phyloP scores from a whole-genome alignment of 2,113 vertebrate genomes.

The Ciconia maguari region DNA sequence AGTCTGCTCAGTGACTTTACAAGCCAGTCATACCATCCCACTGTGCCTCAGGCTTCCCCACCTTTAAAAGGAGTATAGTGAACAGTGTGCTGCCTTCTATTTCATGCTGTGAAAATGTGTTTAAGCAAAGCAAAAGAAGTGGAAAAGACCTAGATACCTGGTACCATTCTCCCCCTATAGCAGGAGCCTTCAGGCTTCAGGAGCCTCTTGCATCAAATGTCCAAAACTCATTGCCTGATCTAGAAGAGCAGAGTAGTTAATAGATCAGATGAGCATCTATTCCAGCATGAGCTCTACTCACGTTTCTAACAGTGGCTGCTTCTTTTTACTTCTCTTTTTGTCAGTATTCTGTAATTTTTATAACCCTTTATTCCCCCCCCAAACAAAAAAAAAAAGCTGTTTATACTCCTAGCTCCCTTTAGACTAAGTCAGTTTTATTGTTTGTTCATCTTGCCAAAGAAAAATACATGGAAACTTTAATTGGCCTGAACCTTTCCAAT shows the following conservation, averaged over 20 bases:
- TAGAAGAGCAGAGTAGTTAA: neutral
- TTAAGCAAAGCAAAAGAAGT: neutral
- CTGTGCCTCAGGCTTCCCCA: neutral
- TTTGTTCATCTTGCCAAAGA: neutral
- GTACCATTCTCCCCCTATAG: rapidly evolving
- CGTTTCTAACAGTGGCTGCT: neutral
- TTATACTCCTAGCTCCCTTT: neutral
- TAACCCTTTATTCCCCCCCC: neutral
- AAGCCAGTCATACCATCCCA: neutral
- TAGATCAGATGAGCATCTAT: neutral
- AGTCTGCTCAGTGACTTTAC: neutral
- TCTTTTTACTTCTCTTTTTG: neutral
- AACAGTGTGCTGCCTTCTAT: neutral
- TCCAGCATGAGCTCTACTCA: neutral
- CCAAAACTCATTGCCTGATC: neutral
- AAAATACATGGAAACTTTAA: neutral
- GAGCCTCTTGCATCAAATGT: neutral
- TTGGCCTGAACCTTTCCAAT: neutral
- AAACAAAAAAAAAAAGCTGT: neutral
- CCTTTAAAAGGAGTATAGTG: neutral
- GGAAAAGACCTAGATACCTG: neutral
- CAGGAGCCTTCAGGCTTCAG: neutral
- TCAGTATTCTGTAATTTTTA: neutral
- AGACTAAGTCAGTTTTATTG: neutral
- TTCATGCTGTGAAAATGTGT: neutral